Percentiles rank a stretch among this genome's conserved stretches.
Evolutionary conservation across 2,888 invertebrate genomes (phyloP).

Genomic region (Lochmaea crataegi): DNA sequence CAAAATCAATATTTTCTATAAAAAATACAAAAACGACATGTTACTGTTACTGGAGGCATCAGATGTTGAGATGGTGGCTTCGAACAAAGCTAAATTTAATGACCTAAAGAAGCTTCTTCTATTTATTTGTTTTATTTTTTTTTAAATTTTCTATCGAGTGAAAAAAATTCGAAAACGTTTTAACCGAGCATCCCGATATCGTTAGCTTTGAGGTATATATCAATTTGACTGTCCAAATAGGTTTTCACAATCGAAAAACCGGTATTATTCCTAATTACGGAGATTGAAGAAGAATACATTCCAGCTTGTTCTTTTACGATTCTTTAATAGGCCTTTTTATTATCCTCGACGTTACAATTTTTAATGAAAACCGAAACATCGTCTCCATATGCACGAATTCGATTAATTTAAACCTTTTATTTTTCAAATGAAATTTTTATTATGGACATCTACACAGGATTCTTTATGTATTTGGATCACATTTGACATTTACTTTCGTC

Average conservation of each 20-base stretch:
- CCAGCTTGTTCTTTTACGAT: conserved; percentile 21
- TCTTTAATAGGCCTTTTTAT: conserved; percentile 25
- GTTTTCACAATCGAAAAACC: conserved; percentile 32
- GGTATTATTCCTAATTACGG: conserved; percentile 33
- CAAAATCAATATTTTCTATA: too few species aligned
- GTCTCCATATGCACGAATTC: conserved; percentile 1
- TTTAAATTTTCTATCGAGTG: conserved; percentile 1
- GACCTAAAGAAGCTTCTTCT: too few species aligned
- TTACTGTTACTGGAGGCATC: too few species aligned
- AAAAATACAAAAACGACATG: too few species aligned
- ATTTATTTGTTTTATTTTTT: neutral
- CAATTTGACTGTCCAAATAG: conserved; percentile 18
- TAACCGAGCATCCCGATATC: conserved; percentile 1
- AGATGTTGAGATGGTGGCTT: too few species aligned
- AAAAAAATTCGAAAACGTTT: conserved; percentile 7
- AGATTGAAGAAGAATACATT: conserved; percentile 30
- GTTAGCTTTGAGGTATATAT: conserved; percentile 6
- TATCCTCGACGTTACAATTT: conserved; percentile 17
- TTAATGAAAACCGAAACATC: conserved; percentile 11
- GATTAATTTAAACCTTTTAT: neutral
- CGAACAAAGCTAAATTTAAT: too few species aligned
- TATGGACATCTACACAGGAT: neutral
- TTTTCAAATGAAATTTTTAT: neutral
- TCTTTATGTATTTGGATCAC: neutral
- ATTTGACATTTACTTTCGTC: neutral